A percentile compares a stretch with the other conserved stretches of the same genome.
Evolutionary conservation across 2,888 invertebrate genomes (phyloP).

Genomic region (Parapristionchus giblindavisi): DNA sequence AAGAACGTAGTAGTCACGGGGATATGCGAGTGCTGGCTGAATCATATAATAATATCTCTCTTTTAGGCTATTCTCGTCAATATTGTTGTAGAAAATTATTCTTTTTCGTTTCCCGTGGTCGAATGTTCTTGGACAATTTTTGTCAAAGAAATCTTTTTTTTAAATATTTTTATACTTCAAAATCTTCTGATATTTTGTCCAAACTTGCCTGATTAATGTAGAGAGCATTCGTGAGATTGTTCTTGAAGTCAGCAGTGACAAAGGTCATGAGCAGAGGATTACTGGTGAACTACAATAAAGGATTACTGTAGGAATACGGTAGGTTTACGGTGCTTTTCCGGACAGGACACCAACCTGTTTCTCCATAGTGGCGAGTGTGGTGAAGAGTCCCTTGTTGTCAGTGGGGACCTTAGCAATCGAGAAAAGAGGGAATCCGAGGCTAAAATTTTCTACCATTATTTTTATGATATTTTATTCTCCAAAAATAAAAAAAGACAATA

Average conservation of each 20-base stretch:
- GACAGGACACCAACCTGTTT: not conserved
- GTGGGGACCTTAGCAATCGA: not conserved
- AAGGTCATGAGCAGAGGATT: slow-evolving; percentile 39
- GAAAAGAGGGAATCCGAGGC: slow-evolving; percentile 30
- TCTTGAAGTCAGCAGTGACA: slow-evolving; percentile 42
- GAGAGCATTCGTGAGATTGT: slow-evolving; percentile 40
- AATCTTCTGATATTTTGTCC: too few relatives aligned
- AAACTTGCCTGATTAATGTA: slow-evolving; percentile 41
- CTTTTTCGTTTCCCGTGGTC: too few relatives aligned
- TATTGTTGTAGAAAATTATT: too few relatives aligned
- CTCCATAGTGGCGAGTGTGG: slow-evolving; percentile 11
- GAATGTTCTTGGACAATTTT: too few relatives aligned
- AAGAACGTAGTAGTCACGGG: slow-evolving; percentile 48
- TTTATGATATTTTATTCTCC: not conserved
- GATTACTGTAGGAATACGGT: too few relatives aligned
- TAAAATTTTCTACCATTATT: not conserved
- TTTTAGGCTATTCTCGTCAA: too few relatives aligned
- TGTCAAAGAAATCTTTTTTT: too few relatives aligned
- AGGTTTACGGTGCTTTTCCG: not conserved
- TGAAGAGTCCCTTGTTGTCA: not conserved
- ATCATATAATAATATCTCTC: too few relatives aligned
- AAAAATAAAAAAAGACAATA: not conserved
- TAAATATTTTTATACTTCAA: too few relatives aligned
- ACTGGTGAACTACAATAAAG: slow-evolving; percentile 40
- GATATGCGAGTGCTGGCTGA: slow-evolving; percentile 39